Conservation (phyloP, 2,797 vertebrate species). For the Acanthurus tractus region DNA sequence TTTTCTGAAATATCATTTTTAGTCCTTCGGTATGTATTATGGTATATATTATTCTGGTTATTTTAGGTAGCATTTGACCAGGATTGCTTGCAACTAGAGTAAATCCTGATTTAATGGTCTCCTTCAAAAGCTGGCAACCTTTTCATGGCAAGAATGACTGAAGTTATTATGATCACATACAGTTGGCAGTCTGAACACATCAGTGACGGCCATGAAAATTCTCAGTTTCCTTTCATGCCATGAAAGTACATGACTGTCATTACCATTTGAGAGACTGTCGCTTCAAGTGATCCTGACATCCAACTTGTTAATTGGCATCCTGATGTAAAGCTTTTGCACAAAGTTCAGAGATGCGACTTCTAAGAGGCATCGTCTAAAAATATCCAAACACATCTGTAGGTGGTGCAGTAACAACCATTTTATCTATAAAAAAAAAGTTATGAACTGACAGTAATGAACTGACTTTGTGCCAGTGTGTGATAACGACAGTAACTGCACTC, state of each 20-base stretch:
- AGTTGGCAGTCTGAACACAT: conserved; percentile 15
- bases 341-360: conserved; percentile 12
- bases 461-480: background rate
- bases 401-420: background rate
- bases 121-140: background rate
- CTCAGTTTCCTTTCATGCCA: conserved; percentile 46
- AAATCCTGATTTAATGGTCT: background rate
- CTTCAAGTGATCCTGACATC: background rate
- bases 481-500: background rate
- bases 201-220: conserved; percentile 55
- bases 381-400: conserved; percentile 3
- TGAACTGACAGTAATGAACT: background rate
- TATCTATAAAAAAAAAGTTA: background rate
- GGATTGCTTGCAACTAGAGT: background rate
- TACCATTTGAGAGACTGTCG: conserved; percentile 39
- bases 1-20: background rate
- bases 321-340: conserved; percentile 2
- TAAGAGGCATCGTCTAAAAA: conserved; percentile 16
- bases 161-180: background rate
- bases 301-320: conserved; percentile 21
- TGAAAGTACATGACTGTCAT: conserved; percentile 54
- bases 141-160: background rate
- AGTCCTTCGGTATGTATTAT: no score
- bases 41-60: background rate
- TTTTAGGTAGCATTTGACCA: background rate